phyloP scores from a whole-genome alignment of 1,140 invertebrate genomes.

The Drosophila kikkawai region DNA sequence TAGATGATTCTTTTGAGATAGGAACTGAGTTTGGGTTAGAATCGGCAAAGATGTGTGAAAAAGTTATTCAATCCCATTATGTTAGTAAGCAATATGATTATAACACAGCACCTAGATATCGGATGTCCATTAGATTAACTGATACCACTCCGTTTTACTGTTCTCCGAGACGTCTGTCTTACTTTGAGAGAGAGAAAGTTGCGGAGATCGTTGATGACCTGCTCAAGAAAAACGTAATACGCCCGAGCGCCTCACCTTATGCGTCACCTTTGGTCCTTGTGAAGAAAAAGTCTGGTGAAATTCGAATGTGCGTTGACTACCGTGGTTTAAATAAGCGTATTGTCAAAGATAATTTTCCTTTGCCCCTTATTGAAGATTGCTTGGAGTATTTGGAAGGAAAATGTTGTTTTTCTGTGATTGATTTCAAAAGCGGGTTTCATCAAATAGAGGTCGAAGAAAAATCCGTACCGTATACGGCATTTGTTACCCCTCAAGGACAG shows the following conservation, averaged over 20 bases:
- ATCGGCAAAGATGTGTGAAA: not conserved
- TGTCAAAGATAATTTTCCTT: too few relatives aligned
- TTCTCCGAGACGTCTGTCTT: too few relatives aligned
- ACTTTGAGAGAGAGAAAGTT: not conserved
- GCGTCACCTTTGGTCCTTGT: slow-evolving; percentile 1
- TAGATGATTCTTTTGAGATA: not conserved
- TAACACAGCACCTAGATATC: not conserved
- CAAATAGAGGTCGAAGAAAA: not conserved
- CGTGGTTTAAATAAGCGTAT: too few relatives aligned
- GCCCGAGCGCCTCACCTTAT: not conserved
- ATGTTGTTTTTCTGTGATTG: too few relatives aligned
- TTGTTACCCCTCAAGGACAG: slow-evolving; percentile 1
- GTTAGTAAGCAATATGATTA: slow-evolving; percentile 1
- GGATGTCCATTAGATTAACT: not conserved
- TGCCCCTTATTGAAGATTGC: too few relatives aligned
- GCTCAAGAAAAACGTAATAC: not conserved
- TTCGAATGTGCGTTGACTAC: not conserved
- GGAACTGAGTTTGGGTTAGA: not conserved
- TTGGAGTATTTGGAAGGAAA: not conserved
- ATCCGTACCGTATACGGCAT: not conserved
- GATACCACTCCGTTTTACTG: not conserved
- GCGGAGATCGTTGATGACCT: not conserved
- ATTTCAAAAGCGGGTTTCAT: not conserved
- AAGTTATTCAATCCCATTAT: not conserved
- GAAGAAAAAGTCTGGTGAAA: slow-evolving; percentile 1